These are phyloP conservation scores for Sphinx pinastri DNA, from an alignment of 2,888 invertebrate genomes.

Conservation along the genomic window DNA sequence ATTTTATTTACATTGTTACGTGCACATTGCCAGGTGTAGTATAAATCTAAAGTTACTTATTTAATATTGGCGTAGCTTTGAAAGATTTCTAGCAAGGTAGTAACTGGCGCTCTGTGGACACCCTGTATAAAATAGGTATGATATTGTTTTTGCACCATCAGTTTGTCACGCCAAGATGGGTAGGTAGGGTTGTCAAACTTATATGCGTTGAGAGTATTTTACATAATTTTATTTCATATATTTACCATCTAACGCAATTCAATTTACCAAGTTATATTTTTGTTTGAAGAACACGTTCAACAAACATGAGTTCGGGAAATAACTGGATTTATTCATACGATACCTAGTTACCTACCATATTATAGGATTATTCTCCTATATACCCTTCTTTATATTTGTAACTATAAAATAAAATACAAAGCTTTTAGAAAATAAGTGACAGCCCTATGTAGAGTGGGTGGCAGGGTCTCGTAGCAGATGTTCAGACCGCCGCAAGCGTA, in stretches of 20 bases:
- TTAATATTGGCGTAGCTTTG: background rate
- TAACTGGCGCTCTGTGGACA: background rate
- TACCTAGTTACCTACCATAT: too few species aligned
- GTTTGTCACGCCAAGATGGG: background rate
- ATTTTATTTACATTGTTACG: conserved; percentile 10
- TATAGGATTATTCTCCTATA: too few species aligned
- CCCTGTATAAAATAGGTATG: background rate
- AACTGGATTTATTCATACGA: too few species aligned
- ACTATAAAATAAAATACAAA: too few species aligned
- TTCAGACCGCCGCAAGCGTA: background rate
- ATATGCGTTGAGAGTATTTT: background rate
- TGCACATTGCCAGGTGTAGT: conserved; percentile 26
- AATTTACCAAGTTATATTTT: too few species aligned
- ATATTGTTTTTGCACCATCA: background rate
- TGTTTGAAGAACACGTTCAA: too few species aligned
- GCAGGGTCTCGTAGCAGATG: conserved; percentile 10
- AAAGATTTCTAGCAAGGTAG: background rate
- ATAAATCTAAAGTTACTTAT: background rate
- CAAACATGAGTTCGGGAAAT: too few species aligned
- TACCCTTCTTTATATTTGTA: too few species aligned
- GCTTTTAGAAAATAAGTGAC: background rate
- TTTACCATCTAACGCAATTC: too few species aligned
- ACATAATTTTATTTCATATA: too few species aligned
- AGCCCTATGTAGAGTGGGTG: background rate
- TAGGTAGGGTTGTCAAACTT: background rate